A percentile compares a stretch with the other conserved stretches of the same genome.
These are phyloP conservation scores for Leucoraja erinaceus DNA, from an alignment of 2,113 vertebrate genomes.

Conservation along the genomic window DNA sequence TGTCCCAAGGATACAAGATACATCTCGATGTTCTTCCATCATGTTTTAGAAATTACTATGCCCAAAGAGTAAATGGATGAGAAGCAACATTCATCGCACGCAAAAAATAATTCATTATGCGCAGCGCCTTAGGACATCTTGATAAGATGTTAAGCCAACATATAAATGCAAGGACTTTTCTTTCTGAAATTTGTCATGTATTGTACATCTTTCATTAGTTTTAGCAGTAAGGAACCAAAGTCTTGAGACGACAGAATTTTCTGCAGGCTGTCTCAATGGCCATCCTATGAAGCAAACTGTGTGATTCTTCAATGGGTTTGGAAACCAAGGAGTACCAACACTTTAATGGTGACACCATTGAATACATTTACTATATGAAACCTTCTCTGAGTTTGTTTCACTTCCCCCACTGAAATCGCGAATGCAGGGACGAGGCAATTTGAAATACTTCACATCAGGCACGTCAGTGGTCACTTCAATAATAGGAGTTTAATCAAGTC, in stretches of 20 bases:
- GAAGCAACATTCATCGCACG: background rate
- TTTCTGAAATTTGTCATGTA: background rate
- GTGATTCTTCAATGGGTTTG: background rate
- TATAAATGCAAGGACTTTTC: conserved; percentile 14
- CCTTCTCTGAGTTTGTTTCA: background rate
- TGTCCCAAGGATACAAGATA: conserved; percentile 11
- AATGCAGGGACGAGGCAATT: background rate
- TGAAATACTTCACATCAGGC: background rate
- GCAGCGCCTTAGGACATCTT: background rate
- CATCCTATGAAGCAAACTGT: background rate
- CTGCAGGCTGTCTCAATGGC: background rate
- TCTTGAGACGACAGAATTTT: background rate
- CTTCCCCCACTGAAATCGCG: background rate
- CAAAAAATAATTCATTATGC: conserved; percentile 27
- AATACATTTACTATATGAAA: background rate
- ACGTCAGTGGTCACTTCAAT: background rate
- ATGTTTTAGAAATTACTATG: background rate
- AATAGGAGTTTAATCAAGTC: background rate
- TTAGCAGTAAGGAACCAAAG: background rate
- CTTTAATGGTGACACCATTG: background rate
- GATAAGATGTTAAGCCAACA: conserved; percentile 28
- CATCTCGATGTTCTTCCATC: background rate
- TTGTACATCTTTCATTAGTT: background rate
- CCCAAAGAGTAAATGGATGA: background rate
- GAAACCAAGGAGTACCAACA: background rate